phyloP scores from a whole-genome alignment of 2,797 vertebrate species.

The Manis javanica region DNA sequence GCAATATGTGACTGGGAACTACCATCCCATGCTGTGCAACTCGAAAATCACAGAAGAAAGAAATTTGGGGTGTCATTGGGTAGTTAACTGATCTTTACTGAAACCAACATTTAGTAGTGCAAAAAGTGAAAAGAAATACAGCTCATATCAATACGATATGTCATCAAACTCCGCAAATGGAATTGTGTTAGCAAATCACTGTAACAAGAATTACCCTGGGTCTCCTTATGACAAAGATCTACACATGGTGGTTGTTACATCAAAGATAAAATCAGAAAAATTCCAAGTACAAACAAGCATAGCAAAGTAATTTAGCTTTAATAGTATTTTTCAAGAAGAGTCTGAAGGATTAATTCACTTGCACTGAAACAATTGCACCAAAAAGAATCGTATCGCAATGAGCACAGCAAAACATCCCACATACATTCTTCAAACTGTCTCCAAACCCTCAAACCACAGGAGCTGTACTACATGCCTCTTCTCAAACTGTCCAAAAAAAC shows the following conservation, averaged over 20 bases:
- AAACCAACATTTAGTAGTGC: neutral
- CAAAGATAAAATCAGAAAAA: slow-evolving; percentile 2
- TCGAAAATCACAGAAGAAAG: neutral
- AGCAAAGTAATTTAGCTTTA: slow-evolving; percentile 49
- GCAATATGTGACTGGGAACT: neutral
- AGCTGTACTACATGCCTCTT: neutral
- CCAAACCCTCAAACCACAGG: neutral
- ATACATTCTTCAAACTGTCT: neutral
- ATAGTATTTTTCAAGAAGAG: neutral
- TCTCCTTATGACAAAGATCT: neutral
- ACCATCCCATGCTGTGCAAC: neutral
- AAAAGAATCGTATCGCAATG: neutral
- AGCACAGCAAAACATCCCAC: neutral
- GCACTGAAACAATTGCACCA: neutral
- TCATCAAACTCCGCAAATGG: neutral
- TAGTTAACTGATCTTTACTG: neutral
- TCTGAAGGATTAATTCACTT: slow-evolving; percentile 26
- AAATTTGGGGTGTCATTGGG: neutral
- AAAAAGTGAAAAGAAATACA: neutral
- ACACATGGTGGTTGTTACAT: neutral
- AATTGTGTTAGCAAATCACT: neutral
- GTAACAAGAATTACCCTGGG: neutral
- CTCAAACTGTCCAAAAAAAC: neutral
- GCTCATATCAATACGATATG: neutral
- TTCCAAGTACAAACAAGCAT: neutral